Percentiles rank a stretch among this genome's conserved stretches.
These are phyloP conservation scores for Cottus gobio DNA, from an alignment of 2,113 vertebrate genomes.

Conservation along the genomic window DNA sequence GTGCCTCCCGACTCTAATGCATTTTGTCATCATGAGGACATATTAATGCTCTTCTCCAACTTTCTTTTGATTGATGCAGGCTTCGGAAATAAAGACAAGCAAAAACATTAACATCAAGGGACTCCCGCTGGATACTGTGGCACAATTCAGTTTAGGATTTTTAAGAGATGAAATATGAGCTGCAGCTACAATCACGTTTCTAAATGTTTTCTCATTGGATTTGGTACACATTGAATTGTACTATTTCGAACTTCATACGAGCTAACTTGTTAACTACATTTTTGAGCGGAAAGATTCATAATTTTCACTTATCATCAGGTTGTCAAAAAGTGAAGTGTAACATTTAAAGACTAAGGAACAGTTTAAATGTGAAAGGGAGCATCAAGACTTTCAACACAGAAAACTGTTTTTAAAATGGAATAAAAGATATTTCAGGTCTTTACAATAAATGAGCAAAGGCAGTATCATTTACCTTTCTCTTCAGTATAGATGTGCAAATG, in stretches of 20 bases:
- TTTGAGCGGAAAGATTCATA: not conserved
- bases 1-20: conserved; percentile 75
- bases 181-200: conserved; percentile 36
- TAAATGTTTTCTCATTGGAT: conserved; percentile 18
- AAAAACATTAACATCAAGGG: conserved; percentile 62
- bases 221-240: not conserved
- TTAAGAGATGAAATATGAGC: conserved; percentile 52
- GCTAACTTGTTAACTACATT: not conserved
- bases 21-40: conserved; percentile 81
- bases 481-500: not conserved
- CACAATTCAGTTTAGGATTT: conserved; percentile 38
- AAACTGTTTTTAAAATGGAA: not conserved
- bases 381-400: not conserved
- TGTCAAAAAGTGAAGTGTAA: not conserved
- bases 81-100: conserved; percentile 58
- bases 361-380: not conserved
- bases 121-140: conserved; percentile 22
- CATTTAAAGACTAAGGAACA: not conserved
- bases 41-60: conserved; percentile 77
- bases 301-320: conserved; percentile 11
- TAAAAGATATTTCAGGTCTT: not conserved
- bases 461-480: not conserved
- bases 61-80: conserved; percentile 74
- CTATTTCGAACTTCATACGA: conserved; percentile 1
- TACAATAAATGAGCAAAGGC: not conserved